Evolutionary conservation across 2,888 invertebrate species (phyloP).

Genomic region (Zygogramma bicolorata): DNA sequence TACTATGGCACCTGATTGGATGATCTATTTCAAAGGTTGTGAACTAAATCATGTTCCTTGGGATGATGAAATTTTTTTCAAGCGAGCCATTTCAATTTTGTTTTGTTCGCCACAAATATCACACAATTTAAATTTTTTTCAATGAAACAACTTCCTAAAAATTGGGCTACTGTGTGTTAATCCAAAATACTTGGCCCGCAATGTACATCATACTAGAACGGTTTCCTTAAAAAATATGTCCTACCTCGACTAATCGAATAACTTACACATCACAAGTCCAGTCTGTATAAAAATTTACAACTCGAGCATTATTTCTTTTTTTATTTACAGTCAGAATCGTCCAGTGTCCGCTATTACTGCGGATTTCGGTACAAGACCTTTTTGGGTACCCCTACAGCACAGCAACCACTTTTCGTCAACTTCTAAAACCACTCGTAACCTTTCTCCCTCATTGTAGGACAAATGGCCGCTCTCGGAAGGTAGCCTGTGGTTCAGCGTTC

Average conservation of each 20-base stretch:
- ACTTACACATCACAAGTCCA: conserved; percentile 55
- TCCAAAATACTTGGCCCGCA: neutral
- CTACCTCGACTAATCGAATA: conserved; percentile 31
- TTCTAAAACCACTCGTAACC: conserved; percentile 78
- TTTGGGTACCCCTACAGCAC: conserved; percentile 81
- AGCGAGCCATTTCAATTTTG: too few species aligned
- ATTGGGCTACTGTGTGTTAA: too few species aligned
- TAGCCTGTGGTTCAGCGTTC: conserved; percentile 79
- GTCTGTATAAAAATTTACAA: conserved; percentile 58
- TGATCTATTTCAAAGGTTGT: too few species aligned
- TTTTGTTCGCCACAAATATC: too few species aligned
- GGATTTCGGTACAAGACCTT: conserved; percentile 80
- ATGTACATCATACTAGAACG: conserved; percentile 25
- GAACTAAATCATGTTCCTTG: too few species aligned
- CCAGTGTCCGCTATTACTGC: conserved; percentile 71
- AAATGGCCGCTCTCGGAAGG: conserved; percentile 84
- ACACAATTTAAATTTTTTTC: too few species aligned
- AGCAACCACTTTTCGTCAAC: conserved; percentile 82
- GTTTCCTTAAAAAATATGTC: conserved; percentile 30
- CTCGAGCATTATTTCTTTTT: conserved; percentile 33
- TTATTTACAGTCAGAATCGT: conserved; percentile 56
- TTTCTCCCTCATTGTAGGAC: conserved; percentile 82
- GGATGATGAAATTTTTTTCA: too few species aligned
- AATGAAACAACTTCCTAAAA: too few species aligned
- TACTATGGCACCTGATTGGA: too few species aligned